Evolutionary conservation across 2,113 vertebrate species (phyloP), one percentile per base, ranked within the genome.

Genomic region (Strix aluco): DNA sequence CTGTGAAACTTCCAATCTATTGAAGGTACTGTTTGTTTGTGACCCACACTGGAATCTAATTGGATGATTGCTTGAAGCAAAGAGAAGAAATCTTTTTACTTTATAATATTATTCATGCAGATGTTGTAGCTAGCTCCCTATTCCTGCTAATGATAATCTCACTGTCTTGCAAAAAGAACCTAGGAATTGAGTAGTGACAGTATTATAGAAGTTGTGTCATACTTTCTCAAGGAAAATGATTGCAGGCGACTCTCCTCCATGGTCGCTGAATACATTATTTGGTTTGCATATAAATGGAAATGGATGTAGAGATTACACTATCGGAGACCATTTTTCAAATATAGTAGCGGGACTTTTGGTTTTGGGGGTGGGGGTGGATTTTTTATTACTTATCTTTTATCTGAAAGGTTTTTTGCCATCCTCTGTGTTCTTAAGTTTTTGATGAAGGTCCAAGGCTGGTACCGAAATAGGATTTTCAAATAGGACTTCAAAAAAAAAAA

Each of bases 261-360:
- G 0, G 51, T 42, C 42, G n/a, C 67, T 58, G 23, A 72, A 22
- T 44, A 22, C 12, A 1, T 74, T 26, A 47, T 7, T 74, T 83
- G 2, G 2, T 81, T 85, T 86, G 22, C 32, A 13, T 46, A 30
- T 51, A 32, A 46, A 73, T 66, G 19, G 15, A 57, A 57, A 63
- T 27, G 2, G 13, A 9, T 61, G 2, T 23, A 57, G 36, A 54
- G 21, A 22, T 72, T 70, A 13, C 13, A 7, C 30, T 32, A 3
- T 29, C 21, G 30, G 18, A 49, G 27, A 69, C 72, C 2, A 2
- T 25, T 74, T 92, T 81, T 67, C 49, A 67, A 79, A 54, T 2
- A 3, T 11, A 36, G 6, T 29, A 58, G 21, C 0, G 0, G 11
- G 17, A 62, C 47, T 32, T 83, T 13, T 13, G 10, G 4, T 13